These are phyloP conservation scores for Alexandromys fortis DNA, from an alignment of 2,113 vertebrate species.

Conservation along the genomic window DNA sequence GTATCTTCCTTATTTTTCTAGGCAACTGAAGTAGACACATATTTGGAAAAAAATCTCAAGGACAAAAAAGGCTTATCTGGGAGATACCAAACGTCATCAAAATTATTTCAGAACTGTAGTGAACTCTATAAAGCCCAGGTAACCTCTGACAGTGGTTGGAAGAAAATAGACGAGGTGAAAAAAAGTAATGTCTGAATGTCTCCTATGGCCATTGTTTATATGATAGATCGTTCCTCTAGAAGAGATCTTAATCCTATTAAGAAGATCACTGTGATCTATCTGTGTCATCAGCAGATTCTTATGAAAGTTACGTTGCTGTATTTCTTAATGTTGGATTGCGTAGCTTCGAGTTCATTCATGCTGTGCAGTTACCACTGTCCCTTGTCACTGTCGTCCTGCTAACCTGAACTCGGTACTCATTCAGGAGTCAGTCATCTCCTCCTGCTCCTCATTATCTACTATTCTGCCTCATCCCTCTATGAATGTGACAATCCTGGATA, in stretches of 20 bases:
- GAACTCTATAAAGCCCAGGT: slow-evolving; percentile 92
- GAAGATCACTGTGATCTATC: background rate
- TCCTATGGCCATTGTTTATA: background rate
- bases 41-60: slow-evolving; percentile 88
- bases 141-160: slow-evolving; percentile 60
- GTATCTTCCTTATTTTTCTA: slow-evolving; percentile 78
- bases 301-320: background rate
- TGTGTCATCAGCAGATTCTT: slow-evolving; percentile 12
- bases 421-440: background rate
- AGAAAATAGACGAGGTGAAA: background rate
- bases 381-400: background rate
- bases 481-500: background rate
- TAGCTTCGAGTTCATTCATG: slow-evolving; percentile 20
- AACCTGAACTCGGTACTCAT: background rate
- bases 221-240: background rate
- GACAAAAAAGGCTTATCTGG: slow-evolving; percentile 92
- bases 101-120: slow-evolving; percentile 90
- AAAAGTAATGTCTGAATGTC: background rate
- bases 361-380: background rate
- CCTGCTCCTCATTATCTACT: background rate
- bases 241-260: background rate
- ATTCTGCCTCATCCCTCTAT: background rate
- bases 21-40: slow-evolving; percentile 88
- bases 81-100: slow-evolving; percentile 90
- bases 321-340: background rate